Percentiles rank a stretch among this genome's conserved stretches.
Conservation (phyloP, 2,113 vertebrate genomes). For the Esox niger region DNA sequence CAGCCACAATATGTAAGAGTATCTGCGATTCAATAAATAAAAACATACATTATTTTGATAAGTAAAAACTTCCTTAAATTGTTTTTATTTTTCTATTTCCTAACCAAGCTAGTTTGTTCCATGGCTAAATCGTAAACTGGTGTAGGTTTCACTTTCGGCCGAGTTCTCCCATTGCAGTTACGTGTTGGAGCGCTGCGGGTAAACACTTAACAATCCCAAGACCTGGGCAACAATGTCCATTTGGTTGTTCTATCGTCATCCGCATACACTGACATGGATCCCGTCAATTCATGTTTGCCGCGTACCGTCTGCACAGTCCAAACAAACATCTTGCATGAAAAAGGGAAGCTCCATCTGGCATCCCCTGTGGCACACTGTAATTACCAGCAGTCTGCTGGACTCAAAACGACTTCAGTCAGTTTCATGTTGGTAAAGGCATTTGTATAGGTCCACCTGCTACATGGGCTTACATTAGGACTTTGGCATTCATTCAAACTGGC, state of each 20-base stretch:
- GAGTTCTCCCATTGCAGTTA: background rate
- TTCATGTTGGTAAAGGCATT: too few relatives aligned
- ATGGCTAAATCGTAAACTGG: background rate
- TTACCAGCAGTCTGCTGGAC: too few relatives aligned
- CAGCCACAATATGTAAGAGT: background rate
- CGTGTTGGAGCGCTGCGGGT: background rate
- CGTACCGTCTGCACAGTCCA: background rate
- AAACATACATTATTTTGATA: background rate
- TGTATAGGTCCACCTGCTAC: background rate
- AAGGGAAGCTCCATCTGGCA: background rate
- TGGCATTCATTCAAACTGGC: background rate
- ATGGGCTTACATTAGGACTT: background rate
- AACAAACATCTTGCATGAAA: background rate
- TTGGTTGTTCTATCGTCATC: background rate
- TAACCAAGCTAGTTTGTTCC: background rate
- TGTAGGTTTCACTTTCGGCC: background rate
- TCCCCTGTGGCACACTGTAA: too few relatives aligned
- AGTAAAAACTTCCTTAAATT: slow-evolving; percentile 14
- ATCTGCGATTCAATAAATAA: slow-evolving; percentile 20
- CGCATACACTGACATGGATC: background rate
- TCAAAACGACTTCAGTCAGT: too few relatives aligned
- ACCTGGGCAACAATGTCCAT: background rate
- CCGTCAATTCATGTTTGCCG: background rate
- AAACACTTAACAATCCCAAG: background rate
- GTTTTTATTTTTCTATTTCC: background rate